Evolutionary conservation across 2,888 invertebrate genomes (phyloP), one percentile per base, ranked within the genome.

Genomic region (Disparrhopalites patrizii): DNA sequence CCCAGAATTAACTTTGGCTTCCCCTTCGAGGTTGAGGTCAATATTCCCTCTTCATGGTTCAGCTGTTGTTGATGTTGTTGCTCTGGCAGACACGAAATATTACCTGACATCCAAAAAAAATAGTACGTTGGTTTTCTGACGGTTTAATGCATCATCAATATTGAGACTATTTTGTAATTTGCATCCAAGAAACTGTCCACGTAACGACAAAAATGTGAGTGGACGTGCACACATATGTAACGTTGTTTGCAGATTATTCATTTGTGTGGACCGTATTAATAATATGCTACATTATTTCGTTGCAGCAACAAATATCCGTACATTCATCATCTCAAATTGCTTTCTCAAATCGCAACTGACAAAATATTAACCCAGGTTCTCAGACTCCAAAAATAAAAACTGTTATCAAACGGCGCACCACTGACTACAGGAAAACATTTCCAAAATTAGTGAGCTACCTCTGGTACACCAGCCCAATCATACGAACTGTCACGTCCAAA

Each of bases 1-100:
- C 25, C 47, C 47, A 47, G 47, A 10, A 47, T 15, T 30, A 18
- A 28, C 18, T 55, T 55, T 20, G 55, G 55, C 13, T 55, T 55
- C 10, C 55, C 55, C 23, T 55, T 55, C 1, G 36, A 31, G 13
- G 55, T 55, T 7, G 55, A n/a, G 4, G 55, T 33, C 55, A 55
- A 33, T n/a, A 55, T 25, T 33, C 36, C 55, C 36, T 36, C 55
- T 28, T n/a, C 18, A 18, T 28, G n/a, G 36, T 36, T 36, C 13
- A n/a, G n/a, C n/a, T n/a, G 36, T 36, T 36, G 36, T 36, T 10
- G n/a, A n/a, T n/a, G n/a, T n/a, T n/a, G n/a, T n/a, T n/a, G n/a
- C n/a, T n/a, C n/a, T n/a, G n/a, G n/a, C n/a, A n/a, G n/a, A n/a
- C n/a, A n/a, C 25, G 47, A 47, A 47, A 23, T 47, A 47, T 20